These are phyloP conservation scores for Sinocyclocheilus anshuiensis DNA, from an alignment of 2,113 vertebrate species.

Conservation along the genomic window DNA sequence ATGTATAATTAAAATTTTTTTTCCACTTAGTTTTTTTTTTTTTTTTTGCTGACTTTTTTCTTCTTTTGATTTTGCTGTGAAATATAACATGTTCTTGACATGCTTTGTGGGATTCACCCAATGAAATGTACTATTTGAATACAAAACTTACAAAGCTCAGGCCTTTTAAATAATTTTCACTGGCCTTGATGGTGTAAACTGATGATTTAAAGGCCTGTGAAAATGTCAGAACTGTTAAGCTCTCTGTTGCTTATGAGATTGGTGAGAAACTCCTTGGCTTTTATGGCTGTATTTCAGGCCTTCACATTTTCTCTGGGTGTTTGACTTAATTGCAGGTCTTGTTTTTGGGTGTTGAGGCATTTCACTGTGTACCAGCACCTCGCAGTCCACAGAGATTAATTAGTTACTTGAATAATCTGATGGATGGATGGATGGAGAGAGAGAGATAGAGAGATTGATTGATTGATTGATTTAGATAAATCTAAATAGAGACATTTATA, in stretches of 20 bases:
- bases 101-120: background rate
- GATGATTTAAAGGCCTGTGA: background rate
- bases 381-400: background rate
- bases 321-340: constrained; percentile 52
- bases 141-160: background rate
- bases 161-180: background rate
- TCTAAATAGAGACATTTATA: too few relatives aligned
- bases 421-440: too few relatives aligned
- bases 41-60: background rate
- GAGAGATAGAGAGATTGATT: too few relatives aligned
- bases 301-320: constrained; percentile 71
- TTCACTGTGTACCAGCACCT: constrained; percentile 57
- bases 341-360: constrained; percentile 65
- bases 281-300: background rate
- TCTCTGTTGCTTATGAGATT: constrained; percentile 17
- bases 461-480: too few relatives aligned
- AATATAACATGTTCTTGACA: background rate
- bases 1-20: background rate
- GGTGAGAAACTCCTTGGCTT: background rate
- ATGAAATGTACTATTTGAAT: background rate
- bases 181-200: constrained; percentile 19
- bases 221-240: background rate
- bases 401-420: background rate
- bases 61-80: background rate
- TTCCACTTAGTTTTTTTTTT: too few relatives aligned